Evolutionary conservation across 2,797 vertebrate species (phyloP), one percentile per base, ranked within the genome.

Genomic region (Trichosurus vulpecula): DNA sequence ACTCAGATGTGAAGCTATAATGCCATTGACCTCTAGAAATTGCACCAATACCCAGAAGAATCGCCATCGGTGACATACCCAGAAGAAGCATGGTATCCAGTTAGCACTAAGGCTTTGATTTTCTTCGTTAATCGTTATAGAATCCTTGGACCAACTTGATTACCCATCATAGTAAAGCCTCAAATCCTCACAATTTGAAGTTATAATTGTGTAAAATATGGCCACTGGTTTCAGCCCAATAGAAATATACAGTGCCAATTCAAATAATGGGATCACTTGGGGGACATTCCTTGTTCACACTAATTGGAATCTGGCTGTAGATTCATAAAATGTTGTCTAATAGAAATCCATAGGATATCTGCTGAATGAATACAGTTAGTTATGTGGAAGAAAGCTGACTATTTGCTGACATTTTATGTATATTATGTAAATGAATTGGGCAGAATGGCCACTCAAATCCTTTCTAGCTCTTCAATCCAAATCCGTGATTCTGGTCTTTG

Each of bases 51-150:
- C 74, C 66, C 13, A 9, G 35, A 3, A n/a, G 25, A 74, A 52
- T n/a, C n/a, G n/a, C n/a, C n/a, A n/a, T n/a, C n/a, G n/a, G n/a
- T n/a, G n/a, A n/a, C n/a, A 13, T 57, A 51, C 74, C 66, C 13
- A 9, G 35, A 3, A n/a, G 25, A 74, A 52, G 52, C 14, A 2
- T 13, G 0, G 56, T 61, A 52, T 6, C 0, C 19, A 13, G 0
- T 66, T 61, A n/a, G 35, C 25, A 66, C 61, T 19, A 66, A 8
- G 0, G 6, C 6, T 25, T 19, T 47, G 61, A 91, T 19, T n/a
- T 61, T 52, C 66, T 29, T 41, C 58, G 53, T 66, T 12, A 16
- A 22, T n/a, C 94, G 74, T 31, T 16, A 29, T 57, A 27, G 1
- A 30, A 5, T 41, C 53, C 47, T n/a, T 92, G 54, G 47, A 9